Conservation (phyloP, 1,140 invertebrate genomes). For the Periplaneta americana region DNA sequence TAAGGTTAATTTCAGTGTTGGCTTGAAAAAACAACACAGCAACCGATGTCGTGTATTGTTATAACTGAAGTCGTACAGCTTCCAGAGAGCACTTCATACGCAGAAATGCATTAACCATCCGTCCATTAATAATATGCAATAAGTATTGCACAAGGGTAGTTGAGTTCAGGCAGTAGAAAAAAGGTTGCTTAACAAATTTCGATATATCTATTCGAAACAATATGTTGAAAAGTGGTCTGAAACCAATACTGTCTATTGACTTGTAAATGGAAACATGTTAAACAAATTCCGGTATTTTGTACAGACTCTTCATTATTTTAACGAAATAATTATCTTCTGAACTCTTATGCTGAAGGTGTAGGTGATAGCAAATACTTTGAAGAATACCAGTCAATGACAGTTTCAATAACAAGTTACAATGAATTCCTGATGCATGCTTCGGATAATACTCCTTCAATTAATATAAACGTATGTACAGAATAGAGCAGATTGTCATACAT, state of each 20-base stretch:
- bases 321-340: not conserved
- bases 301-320: not conserved
- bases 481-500: too few species aligned
- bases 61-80: not conserved
- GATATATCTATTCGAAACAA: not conserved
- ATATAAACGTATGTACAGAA: too few species aligned
- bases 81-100: not conserved
- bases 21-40: not conserved
- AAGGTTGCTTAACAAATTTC: not conserved
- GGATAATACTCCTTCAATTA: too few species aligned
- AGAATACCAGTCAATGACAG: too few species aligned
- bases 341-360: too few species aligned
- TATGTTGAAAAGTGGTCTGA: not conserved
- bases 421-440: too few species aligned
- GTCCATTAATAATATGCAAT: not conserved
- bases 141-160: not conserved
- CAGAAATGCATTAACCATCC: too few species aligned
- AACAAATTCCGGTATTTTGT: not conserved
- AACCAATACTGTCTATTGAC: not conserved
- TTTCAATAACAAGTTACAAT: too few species aligned
- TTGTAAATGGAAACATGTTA: not conserved
- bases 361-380: too few species aligned
- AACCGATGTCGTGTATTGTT: not conserved
- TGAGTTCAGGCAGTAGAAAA: not conserved
- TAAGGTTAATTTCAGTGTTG: not conserved